Evolutionary conservation across 2,888 invertebrate genomes (phyloP), one percentile per base, ranked within the genome.

Genomic region (Nomada ferruginata): DNA sequence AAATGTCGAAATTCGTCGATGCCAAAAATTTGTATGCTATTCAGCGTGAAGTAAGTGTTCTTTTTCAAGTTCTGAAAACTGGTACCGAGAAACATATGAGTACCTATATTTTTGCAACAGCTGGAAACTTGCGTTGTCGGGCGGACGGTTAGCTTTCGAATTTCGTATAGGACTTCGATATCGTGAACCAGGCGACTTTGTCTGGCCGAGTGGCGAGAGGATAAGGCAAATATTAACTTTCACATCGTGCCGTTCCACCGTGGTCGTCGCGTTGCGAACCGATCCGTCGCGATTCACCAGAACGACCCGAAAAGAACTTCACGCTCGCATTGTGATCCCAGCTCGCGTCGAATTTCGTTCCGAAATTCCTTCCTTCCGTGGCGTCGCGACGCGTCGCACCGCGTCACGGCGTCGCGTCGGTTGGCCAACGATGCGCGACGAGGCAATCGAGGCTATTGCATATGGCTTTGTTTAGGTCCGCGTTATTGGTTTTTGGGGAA

Each of bases 111-210:
- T 36, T 7, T 36, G 36, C 36, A 36, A 36, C 36, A 36, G 36
- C 36, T 36, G 23, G 47, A 47, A 47, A 71, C 69, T 71, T 36
- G 15, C 53, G 20, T 74, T 69, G 76, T 71, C 53, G 18, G 36
- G 20, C 63, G 70, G n/a, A n/a, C 44, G 60, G 5, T 61, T 57
- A 66, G 66, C 66, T 69, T 57, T 52, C 71, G 66, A 50, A 59
- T 47, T 47, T 52, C 60, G 59, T 68, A 82, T 76, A 79, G 82
- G 50, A 77, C 59, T 77, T 63, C 77, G 83, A 83, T 77, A 81
- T 77, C 69, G 65, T 44, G 44, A 36, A 55, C 61, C 65, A 23
- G 44, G 44, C 53, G 75, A 66, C 65, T 71, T 71, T 70, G 68
- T 63, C 55, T 23, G 11, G 10, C 23, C 42, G 74, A 23, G 18